Evolutionary conservation across 2,888 invertebrate species (phyloP), one percentile per base, ranked within the genome.

Genomic region (Meandrusa payeni): DNA sequence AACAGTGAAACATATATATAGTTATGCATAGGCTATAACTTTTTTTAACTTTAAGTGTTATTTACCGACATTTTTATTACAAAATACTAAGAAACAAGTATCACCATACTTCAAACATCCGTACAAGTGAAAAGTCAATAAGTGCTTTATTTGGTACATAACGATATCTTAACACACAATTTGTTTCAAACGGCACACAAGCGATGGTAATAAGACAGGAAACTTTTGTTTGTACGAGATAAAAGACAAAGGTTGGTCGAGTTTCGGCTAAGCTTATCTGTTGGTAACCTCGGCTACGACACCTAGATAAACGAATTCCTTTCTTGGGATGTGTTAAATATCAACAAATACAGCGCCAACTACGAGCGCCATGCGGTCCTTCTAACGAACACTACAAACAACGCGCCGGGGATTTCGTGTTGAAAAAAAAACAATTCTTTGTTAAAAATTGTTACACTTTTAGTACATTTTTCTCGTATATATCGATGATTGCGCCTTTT

Each of bases 161-260:
- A 57, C 64, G 57, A 52, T 55, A 54, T 56, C 54, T 64, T 61
- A 61, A 61, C 62, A 68, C 62, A 68, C 64, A 65, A 71, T 68
- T 68, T 65, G 64, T 64, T 52, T 52, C 56, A 57, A 54, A 61
- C 56, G 55, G 48, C 53, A 50, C 51, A 51, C 54, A 52, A 41
- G 44, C 48, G 50, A 59, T 59, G 59, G 56, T 56, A 60, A 64
- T 51, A 62, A 55, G 63, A 69, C 83, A 80, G 86, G 87, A 86
- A 82, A 85, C 69, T 68, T 70, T 72, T 85, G 77, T 87, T 87
- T 86, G 71, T 54, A 57, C 61, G 64, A 85, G 87, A 87, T 85
- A 85, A 82, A 69, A 74, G 67, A 85, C 82, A 83, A 86, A 83
- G 69, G 76, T 62, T 69, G 63, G 68, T 60, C 64, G 72, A 66